Conservation (phyloP, 2,888 invertebrate species). For the Mesopsocus fuscifrons region DNA sequence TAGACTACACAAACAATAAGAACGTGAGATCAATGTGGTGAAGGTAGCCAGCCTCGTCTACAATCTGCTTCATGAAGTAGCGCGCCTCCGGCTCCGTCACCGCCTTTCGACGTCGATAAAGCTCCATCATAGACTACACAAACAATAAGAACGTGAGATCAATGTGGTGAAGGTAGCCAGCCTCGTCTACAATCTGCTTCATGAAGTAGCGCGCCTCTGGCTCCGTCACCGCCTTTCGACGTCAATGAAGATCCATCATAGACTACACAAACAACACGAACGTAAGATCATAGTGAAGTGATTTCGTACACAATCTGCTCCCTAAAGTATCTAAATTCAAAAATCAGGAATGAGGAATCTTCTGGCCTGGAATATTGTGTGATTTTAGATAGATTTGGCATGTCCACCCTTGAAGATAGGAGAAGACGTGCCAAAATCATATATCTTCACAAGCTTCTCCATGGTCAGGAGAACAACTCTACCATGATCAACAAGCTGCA, state of each 20-base stretch:
- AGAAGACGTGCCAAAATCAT: too few relatives aligned
- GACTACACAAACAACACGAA: conserved; percentile 38
- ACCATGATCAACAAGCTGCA: too few relatives aligned
- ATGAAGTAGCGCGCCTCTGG: conserved; percentile 97
- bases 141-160: conserved; percentile 35
- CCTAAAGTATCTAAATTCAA: conserved; percentile 94
- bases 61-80: conserved; percentile 88
- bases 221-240: conserved; percentile 85
- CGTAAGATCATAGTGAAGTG: conserved; percentile 53
- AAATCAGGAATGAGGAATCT: too few relatives aligned
- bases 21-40: conserved; percentile 61
- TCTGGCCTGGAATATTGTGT: too few relatives aligned
- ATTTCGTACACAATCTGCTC: conserved; percentile 85
- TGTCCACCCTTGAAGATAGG: too few relatives aligned
- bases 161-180: conserved; percentile 76
- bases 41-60: conserved; percentile 78
- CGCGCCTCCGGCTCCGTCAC: conserved; percentile 96
- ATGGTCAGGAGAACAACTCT: too few relatives aligned
- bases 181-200: conserved; percentile 80
- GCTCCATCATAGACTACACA: conserved; percentile 88
- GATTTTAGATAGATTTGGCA: too few relatives aligned
- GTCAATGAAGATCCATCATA: conserved; percentile 96
- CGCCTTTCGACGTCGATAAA: conserved; percentile 87
- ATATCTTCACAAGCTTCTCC: too few relatives aligned
- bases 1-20: conserved; percentile 41